Evolutionary conservation across 2,888 invertebrate genomes (phyloP), one percentile per base, ranked within the genome.

Genomic region (Hirtodrosophila histrioides): DNA sequence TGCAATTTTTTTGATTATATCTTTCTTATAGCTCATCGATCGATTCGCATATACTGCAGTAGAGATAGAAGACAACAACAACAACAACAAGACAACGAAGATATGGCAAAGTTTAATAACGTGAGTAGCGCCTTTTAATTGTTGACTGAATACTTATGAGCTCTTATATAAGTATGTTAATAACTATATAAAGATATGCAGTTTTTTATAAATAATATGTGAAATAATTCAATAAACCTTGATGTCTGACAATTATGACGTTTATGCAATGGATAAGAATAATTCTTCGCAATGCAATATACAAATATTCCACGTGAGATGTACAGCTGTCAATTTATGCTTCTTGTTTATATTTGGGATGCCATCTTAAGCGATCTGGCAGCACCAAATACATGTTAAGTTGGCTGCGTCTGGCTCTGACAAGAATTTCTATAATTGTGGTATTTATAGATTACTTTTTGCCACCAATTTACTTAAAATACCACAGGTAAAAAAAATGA

Each of bases 181-280:
- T 9, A 27, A 31, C 12, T n/a, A 11, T 46, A 55, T 44, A 50
- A 75, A 66, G 72, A 79, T 81, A 81, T 79, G 79, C 79, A 70
- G 81, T 72, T 61, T 54, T 17, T 10, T 4, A 4, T 8, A 54
- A 50, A 36, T 24, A 27, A 27, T 17, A 17, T 5, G 33, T 39
- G 39, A 39, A 8, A 44, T 27, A 17, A 10, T 11, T 29, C n/a
- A 41, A 57, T 39, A n/a, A 65, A 29, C 12, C 31, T 31, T 7
- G 17, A 43, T 33, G 39, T 46, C 8, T 17, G 31, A 8, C 11
- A 23, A 36, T n/a, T 6, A 41, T 1, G n/a, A 24, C 24, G 2
- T 7, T 36, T 6, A 37, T 11, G 45, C 12, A 0, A 33, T 46
- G n/a, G 8, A 56, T 39, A 35, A 12, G 0, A 5, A 0, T 12